Evolutionary conservation across 2,797 vertebrate genomes (phyloP).

Genomic region (Acanthis flammea): DNA sequence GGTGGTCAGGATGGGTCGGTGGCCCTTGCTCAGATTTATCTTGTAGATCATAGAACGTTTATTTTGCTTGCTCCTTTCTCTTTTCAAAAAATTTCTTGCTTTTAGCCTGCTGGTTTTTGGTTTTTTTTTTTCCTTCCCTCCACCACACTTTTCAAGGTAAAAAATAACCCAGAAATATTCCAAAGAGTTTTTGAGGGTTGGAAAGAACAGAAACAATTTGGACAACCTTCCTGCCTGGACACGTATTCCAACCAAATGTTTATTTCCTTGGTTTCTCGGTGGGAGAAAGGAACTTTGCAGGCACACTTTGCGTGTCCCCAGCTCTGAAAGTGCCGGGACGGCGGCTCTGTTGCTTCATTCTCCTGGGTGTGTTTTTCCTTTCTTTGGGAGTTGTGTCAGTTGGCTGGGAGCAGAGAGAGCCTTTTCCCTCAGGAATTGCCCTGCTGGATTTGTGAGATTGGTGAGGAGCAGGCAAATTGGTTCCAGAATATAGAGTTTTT

Average conservation of each 20-base stretch:
- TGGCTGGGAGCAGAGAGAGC: neutral
- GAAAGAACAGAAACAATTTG: neutral
- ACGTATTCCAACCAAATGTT: neutral
- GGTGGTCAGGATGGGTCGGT: neutral
- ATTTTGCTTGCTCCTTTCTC: neutral
- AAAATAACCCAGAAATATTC: neutral
- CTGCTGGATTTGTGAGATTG: rapidly evolving
- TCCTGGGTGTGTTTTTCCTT: too few relatives aligned
- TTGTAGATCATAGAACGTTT: neutral
- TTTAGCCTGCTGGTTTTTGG: neutral
- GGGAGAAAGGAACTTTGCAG: neutral
- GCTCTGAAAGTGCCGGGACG: neutral
- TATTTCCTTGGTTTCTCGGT: neutral
- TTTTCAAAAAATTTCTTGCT: neutral
- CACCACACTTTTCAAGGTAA: neutral
- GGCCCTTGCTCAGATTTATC: neutral
- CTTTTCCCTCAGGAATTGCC: neutral
- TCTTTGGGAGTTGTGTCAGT: neutral
- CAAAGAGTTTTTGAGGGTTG: neutral
- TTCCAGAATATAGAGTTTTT: neutral
- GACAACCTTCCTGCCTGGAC: neutral
- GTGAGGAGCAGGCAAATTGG: neutral
- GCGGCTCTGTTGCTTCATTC: neutral
- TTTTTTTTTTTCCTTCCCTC: rapidly evolving
- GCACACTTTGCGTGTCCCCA: neutral